These are phyloP conservation scores for Bos taurus DNA, from an alignment of 2,113 vertebrate species.

Conservation along the genomic window DNA sequence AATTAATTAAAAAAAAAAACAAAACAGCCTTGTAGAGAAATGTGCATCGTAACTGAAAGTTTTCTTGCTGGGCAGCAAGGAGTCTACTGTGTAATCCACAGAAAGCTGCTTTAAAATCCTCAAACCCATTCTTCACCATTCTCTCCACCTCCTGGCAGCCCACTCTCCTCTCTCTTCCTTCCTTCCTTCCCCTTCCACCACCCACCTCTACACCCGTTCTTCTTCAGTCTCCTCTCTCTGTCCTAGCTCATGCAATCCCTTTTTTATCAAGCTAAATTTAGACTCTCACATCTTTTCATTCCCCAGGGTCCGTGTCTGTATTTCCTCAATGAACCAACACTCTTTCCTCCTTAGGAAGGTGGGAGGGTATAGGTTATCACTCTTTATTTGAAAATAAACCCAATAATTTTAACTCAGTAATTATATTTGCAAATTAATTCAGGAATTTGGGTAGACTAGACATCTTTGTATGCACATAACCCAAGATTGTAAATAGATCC, in stretches of 20 bases:
- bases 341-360: neutral
- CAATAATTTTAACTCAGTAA: neutral
- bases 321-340: neutral
- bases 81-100: neutral
- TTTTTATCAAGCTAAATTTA: neutral
- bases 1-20: neutral
- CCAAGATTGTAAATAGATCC: neutral
- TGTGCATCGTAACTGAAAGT: neutral
- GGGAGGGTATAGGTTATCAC: neutral
- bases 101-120: neutral
- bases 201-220: neutral
- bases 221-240: neutral
- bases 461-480: neutral
- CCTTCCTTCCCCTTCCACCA: no score
- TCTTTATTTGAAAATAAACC: neutral
- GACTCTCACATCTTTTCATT: neutral
- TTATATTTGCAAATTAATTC: neutral
- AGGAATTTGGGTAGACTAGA: neutral
- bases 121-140: neutral
- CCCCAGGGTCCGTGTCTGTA: neutral
- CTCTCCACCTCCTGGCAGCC: neutral
- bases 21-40: neutral
- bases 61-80: neutral
- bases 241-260: neutral
- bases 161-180: no score